Conservation (phyloP, 2,888 invertebrate species). For the Psylliodes chrysocephalus region DNA sequence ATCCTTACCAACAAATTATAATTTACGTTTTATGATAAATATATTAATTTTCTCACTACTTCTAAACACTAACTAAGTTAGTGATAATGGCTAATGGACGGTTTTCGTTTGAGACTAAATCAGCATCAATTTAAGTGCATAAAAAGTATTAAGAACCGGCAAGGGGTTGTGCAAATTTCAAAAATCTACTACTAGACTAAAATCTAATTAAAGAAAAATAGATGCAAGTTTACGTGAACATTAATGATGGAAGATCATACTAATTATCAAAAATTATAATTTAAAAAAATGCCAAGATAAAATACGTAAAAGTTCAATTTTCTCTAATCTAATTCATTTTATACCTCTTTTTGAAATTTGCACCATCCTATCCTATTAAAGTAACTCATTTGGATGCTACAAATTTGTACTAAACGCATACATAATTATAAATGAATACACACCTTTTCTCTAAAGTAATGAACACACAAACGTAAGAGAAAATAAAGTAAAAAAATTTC, state of each 20-base stretch:
- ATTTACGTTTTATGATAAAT: constrained; percentile 16
- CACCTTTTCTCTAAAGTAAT: constrained; percentile 34
- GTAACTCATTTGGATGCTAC: background rate
- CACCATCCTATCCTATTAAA: background rate
- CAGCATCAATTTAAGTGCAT: constrained; percentile 34
- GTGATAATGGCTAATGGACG: constrained; percentile 60
- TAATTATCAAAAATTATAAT: too few relatives aligned
- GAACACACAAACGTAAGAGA: constrained; percentile 45
- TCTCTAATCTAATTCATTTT: too few relatives aligned
- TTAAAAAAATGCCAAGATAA: too few relatives aligned
- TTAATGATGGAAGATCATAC: too few relatives aligned
- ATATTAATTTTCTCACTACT: constrained; percentile 49
- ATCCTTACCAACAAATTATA: constrained; percentile 10
- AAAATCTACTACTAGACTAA: background rate
- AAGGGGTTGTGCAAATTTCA: background rate
- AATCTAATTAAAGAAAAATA: too few relatives aligned
- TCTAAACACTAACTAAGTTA: constrained; percentile 55
- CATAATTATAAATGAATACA: constrained; percentile 18
- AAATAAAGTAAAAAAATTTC: constrained; percentile 6
- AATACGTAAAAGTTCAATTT: too few relatives aligned
- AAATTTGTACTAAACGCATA: constrained; percentile 26
- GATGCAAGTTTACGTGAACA: too few relatives aligned
- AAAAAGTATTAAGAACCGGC: background rate
- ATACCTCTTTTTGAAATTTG: constrained; percentile 11
- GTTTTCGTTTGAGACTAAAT: constrained; percentile 59